A percentile compares a stretch with the other conserved stretches of the same genome.
Evolutionary conservation across 2,888 invertebrate genomes (phyloP).

Genomic region (Leptothorax acervorum): DNA sequence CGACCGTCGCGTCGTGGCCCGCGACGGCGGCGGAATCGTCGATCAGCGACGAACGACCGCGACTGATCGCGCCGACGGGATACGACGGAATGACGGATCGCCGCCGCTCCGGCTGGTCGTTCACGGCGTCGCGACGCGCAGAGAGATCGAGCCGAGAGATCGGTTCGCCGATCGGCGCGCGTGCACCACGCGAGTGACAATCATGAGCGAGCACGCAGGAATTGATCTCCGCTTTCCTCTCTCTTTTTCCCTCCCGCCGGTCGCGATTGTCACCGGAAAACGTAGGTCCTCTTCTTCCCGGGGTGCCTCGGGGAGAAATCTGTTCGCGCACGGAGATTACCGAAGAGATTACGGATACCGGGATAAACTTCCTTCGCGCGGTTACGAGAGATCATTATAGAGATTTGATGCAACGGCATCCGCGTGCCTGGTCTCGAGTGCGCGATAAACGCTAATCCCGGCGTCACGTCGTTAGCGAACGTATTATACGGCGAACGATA

Average conservation of each 20-base stretch:
- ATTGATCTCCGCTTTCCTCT: not conserved
- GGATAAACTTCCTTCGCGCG: not conserved
- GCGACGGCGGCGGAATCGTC: not conserved
- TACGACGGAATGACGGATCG: constrained; percentile 19
- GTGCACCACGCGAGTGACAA: constrained; percentile 19
- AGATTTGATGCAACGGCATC: not conserved
- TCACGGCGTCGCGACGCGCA: constrained; percentile 33
- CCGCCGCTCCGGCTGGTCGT: not conserved
- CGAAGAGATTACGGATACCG: not conserved
- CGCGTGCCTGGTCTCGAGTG: not conserved
- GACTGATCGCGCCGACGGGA: not conserved
- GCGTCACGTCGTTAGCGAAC: not conserved
- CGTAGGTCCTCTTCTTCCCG: constrained; percentile 3
- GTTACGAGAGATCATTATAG: not conserved
- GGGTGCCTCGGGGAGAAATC: not conserved
- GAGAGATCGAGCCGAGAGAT: not conserved
- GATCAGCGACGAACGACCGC: too few relatives aligned
- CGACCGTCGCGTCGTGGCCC: not conserved
- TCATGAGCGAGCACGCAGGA: not conserved
- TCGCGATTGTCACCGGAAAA: constrained; percentile 15
- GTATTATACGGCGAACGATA: not conserved
- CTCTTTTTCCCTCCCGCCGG: not conserved
- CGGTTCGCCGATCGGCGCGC: not conserved
- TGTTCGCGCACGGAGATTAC: not conserved
- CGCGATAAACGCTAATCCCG: not conserved